A percentile compares a stretch with the other conserved stretches of the same genome.
Conservation (phyloP, 1,140 invertebrate species). For the Leptonema lineaticorne region DNA sequence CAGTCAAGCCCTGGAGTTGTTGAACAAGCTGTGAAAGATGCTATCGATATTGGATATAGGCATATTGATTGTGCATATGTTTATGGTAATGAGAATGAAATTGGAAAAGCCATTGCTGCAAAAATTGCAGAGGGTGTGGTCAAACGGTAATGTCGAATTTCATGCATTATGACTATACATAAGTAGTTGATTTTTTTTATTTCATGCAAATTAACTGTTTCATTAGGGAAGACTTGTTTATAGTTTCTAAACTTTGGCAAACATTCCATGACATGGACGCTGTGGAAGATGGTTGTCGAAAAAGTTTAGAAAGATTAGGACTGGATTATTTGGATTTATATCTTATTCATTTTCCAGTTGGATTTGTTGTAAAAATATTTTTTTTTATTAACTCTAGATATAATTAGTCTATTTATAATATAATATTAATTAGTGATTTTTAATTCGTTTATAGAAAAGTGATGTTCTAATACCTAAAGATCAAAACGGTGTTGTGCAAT, state of each 20-base stretch:
- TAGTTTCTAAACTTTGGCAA: constrained; percentile 74
- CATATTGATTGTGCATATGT: constrained; percentile 84
- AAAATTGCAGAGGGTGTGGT: constrained; percentile 71
- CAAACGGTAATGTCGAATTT: constrained; percentile 52
- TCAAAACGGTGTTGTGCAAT: constrained; percentile 61
- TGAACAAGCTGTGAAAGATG: constrained; percentile 66
- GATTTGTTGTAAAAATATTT: constrained; percentile 24
- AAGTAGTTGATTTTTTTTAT: background rate
- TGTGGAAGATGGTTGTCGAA: constrained; percentile 61
- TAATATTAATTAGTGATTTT: background rate
- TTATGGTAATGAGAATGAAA: constrained; percentile 82
- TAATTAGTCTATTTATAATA: background rate
- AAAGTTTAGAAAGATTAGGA: constrained; percentile 65
- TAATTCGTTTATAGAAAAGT: constrained; percentile 30
- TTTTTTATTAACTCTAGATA: background rate
- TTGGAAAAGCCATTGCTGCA: constrained; percentile 71
- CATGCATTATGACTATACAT: background rate
- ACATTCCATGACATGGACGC: constrained; percentile 63
- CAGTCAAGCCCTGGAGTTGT: constrained; percentile 71
- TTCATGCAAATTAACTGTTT: background rate
- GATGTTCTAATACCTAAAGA: constrained; percentile 51
- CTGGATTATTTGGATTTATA: constrained; percentile 76
- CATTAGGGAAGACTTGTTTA: constrained; percentile 71
- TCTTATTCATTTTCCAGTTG: constrained; percentile 75
- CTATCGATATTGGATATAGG: constrained; percentile 80